Evolutionary conservation across 1,140 invertebrate species (phyloP), one percentile per base, ranked within the genome.

Genomic region (Nymphalis io): DNA sequence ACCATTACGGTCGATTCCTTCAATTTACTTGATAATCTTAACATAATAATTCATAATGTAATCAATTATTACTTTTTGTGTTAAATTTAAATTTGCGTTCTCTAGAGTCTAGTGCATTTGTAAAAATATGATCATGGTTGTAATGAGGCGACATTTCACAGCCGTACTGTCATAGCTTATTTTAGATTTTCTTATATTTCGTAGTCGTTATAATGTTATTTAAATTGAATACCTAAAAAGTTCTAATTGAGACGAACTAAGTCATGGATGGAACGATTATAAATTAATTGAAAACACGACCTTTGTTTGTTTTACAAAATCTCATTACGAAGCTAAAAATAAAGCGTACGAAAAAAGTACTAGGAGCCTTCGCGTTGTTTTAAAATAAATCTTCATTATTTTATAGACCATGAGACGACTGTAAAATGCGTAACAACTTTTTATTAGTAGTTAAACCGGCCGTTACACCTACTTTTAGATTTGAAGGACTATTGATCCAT

Each of bases 341-440:
- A 55, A 55, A 27, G 10, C 18, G 51, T 55, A 33, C 51, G 23
- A 27, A 55, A 55, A 55, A 33, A 51, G 21, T 3, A 12, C 51
- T 55, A n/a, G 27, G 21, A 27, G 20, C 21, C 15, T 21, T 27
- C 16, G 16, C 16, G 20, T n/a, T 27, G 23, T 55, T 55, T 55
- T 55, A 27, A 13, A 55, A 55, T 55, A 55, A 55, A 55, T 55
- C 51, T 55, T 55, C 51, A 55, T 55, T 27, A 20, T 12, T 8
- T 23, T 27, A 55, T 55, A 55, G 51, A 4, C 51, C 15, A 27
- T 10, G 51, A 27, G 51, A 10, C 46, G 46, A 20, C 20, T 21
- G 46, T 5, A 20, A 10, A 51, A 51, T 18, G 18, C 11, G 11
- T 11, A 20, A 16, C 11, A 21, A 21, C 12, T 2, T 20, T 12